Evolutionary conservation across 2,113 vertebrate species (phyloP).

Genomic region (Hippopotamus amphibius): DNA sequence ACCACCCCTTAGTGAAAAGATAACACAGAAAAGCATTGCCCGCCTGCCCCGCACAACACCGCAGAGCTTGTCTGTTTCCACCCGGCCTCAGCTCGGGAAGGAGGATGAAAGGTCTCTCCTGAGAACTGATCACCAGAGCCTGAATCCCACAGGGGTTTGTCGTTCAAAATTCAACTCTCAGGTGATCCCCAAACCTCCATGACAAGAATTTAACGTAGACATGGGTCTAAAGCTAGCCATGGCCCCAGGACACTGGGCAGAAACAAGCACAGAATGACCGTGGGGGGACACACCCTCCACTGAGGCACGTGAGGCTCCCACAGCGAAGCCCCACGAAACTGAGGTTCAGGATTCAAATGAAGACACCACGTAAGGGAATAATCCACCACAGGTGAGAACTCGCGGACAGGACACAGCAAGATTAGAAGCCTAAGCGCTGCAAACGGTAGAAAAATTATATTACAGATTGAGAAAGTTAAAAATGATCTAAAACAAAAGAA

Average conservation of each 20-base stretch:
- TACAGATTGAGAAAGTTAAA: neutral
- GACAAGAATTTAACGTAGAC: neutral
- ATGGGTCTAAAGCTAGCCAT: too few relatives aligned
- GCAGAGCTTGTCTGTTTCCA: rapidly evolving
- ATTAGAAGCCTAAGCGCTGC: neutral
- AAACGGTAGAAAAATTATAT: neutral
- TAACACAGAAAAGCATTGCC: rapidly evolving
- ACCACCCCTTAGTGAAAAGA: neutral
- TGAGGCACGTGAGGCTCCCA: rapidly evolving
- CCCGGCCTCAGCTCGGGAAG: neutral
- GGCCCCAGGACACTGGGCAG: neutral
- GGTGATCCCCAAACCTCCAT: neutral
- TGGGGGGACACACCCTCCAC: rapidly evolving
- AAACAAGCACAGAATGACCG: too few relatives aligned
- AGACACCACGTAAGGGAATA: rapidly evolving
- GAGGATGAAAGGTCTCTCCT: neutral
- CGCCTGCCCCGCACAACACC: rapidly evolving
- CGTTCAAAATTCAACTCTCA: neutral
- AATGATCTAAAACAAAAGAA: too few relatives aligned
- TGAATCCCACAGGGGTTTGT: neutral
- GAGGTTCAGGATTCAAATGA: neutral
- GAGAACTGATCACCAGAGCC: rapidly evolving
- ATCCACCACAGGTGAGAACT: rapidly evolving
- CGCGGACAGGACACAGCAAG: too few relatives aligned
- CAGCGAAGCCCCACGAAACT: neutral